A percentile compares a stretch with the other conserved stretches of the same genome.
These are phyloP conservation scores for Phortica variegata DNA, from an alignment of 1,140 invertebrate genomes.

Conservation along the genomic window DNA sequence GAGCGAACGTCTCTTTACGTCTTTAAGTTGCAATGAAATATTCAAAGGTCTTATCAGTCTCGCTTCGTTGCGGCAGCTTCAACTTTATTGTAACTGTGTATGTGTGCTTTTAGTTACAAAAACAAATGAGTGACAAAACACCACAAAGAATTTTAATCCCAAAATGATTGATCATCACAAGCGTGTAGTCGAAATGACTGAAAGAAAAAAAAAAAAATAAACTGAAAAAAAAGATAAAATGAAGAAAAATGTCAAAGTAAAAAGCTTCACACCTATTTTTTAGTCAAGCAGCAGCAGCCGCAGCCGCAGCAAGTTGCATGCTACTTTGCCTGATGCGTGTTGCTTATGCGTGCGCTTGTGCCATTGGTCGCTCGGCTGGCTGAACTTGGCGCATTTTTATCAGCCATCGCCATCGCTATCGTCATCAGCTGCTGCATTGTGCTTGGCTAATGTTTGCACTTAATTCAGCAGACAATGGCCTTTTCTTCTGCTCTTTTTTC, in stretches of 20 bases:
- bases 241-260: conserved; percentile 9
- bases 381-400: too few species aligned
- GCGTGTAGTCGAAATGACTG: conserved; percentile 15
- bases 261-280: conserved; percentile 33
- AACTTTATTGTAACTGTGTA: too few species aligned
- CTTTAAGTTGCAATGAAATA: too few species aligned
- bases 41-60: too few species aligned
- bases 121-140: conserved; percentile 49
- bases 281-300: conserved; percentile 19
- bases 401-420: not conserved
- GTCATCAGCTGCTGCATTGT: conserved; percentile 27
- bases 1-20: too few species aligned
- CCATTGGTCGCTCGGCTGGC: too few species aligned
- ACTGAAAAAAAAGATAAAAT: not conserved
- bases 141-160: conserved; percentile 55
- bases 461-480: conserved; percentile 49
- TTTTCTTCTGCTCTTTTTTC: conserved; percentile 20
- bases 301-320: conserved; percentile 11
- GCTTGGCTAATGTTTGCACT: conserved; percentile 50
- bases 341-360: conserved; percentile 9
- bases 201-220: conserved; percentile 1
- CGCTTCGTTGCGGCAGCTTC: too few species aligned
- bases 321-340: conserved; percentile 9
- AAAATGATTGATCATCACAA: conserved; percentile 55
- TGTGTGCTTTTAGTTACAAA: too few species aligned